Conservation (phyloP, 23 tunicate genomes). For the Halocynthia aurantium region DNA sequence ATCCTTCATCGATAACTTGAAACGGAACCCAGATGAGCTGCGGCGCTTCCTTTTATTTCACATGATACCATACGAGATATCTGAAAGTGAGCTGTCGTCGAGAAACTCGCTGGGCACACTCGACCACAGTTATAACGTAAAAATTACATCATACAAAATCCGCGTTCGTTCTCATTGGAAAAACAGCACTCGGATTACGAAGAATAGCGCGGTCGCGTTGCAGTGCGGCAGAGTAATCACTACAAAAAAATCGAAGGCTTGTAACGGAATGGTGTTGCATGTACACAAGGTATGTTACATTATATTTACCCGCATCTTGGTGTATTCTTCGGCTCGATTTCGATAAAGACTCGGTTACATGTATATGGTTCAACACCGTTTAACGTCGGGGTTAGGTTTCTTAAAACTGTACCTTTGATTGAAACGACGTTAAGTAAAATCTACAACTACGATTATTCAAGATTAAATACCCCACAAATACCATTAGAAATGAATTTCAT, state of each 20-base stretch:
- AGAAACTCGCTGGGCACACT: constrained; percentile 23
- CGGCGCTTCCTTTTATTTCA: constrained; percentile 41
- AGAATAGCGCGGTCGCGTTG: constrained; percentile 15
- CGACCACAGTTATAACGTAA: constrained; percentile 19
- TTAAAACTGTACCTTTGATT: too few species aligned
- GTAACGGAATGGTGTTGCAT: constrained; percentile 40
- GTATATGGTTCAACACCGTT: too few species aligned
- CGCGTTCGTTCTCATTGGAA: not conserved
- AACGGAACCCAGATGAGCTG: constrained; percentile 26
- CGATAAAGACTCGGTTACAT: too few species aligned
- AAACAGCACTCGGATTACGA: not conserved
- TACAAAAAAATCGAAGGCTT: constrained; percentile 19
- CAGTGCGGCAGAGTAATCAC: constrained; percentile 44
- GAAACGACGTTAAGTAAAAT: too few species aligned
- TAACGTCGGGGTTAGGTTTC: too few species aligned
- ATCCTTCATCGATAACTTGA: constrained; percentile 3
- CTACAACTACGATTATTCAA: too few species aligned
- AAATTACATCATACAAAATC: constrained; percentile 18
- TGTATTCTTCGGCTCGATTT: too few species aligned
- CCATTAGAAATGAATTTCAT: too few species aligned
- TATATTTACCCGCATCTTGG: too few species aligned
- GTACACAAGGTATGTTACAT: constrained; percentile 30
- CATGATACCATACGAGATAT: constrained; percentile 23
- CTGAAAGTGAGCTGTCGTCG: not conserved
- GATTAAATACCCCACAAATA: too few species aligned